A percentile compares a stretch with the other conserved stretches of the same genome.
phyloP scores from a whole-genome alignment of 2,888 invertebrate species.

The Xylophagus ater region DNA sequence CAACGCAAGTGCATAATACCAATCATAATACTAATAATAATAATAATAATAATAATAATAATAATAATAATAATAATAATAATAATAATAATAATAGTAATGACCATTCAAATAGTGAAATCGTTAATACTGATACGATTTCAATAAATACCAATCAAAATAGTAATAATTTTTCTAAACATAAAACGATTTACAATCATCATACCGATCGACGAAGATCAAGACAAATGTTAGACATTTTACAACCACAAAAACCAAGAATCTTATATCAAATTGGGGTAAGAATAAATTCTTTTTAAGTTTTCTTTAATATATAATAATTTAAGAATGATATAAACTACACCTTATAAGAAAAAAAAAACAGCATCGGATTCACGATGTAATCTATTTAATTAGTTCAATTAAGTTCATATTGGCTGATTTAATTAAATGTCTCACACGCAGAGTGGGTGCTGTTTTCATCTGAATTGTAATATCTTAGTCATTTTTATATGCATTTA shows the following conservation, averaged over 20 bases:
- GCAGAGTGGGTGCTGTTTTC: too few species aligned
- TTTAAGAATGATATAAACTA: too few species aligned
- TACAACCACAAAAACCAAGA: slow-evolving; percentile 45
- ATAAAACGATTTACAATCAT: slow-evolving; percentile 16
- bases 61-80: slow-evolving; percentile 2
- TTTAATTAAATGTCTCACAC: too few species aligned
- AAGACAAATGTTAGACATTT: slow-evolving; percentile 43
- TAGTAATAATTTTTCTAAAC: too few species aligned
- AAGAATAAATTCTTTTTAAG: too few species aligned
- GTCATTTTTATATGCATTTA: too few species aligned
- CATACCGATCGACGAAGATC: slow-evolving; percentile 30
- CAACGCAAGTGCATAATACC: slow-evolving; percentile 18
- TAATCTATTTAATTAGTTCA: too few species aligned
- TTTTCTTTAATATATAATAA: neutral
- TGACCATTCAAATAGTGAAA: too few species aligned
- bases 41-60: slow-evolving; percentile 10
- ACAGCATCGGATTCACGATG: neutral
- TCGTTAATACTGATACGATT: too few species aligned
- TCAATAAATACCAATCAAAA: too few species aligned
- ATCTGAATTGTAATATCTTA: too few species aligned
- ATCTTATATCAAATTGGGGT: slow-evolving; percentile 52
- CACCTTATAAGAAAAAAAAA: neutral
- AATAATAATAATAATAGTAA: slow-evolving; percentile 11
- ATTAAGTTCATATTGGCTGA: too few species aligned
- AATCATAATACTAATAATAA: slow-evolving; percentile 24